Conservation (phyloP, 1,140 invertebrate species). For the Drosophila persimilis region DNA sequence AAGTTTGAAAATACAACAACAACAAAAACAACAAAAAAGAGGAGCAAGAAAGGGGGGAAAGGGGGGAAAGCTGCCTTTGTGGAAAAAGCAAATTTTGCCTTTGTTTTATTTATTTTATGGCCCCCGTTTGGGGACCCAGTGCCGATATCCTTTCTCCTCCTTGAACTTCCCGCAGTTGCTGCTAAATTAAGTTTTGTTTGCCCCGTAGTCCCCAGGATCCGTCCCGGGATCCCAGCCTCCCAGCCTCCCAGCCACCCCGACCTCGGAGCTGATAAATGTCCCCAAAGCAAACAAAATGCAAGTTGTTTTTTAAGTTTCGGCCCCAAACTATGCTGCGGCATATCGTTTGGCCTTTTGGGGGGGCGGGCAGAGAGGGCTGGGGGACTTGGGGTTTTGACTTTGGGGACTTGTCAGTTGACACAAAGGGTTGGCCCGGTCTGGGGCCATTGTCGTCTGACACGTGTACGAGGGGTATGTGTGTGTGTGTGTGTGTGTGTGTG, state of each 20-base stretch:
- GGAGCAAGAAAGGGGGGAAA: slow-evolving; percentile 13
- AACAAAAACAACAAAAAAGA: slow-evolving; percentile 52
- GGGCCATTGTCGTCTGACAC: slow-evolving; percentile 20
- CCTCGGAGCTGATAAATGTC: slow-evolving; percentile 70
- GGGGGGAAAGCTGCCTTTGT: slow-evolving; percentile 9
- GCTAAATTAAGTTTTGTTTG: slow-evolving; percentile 75
- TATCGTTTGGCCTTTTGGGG: slow-evolving; percentile 53
- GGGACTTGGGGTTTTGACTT: slow-evolving; percentile 30
- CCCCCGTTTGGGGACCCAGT: slow-evolving; percentile 60
- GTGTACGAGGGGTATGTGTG: slow-evolving; percentile 1
- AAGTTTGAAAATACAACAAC: slow-evolving; percentile 70
- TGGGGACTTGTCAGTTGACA: slow-evolving; percentile 58
- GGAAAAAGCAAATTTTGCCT: slow-evolving; percentile 39
- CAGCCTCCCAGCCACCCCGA: too few relatives aligned
- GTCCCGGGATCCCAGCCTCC: not conserved
- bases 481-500: not conserved
- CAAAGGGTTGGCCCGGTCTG: slow-evolving; percentile 45
- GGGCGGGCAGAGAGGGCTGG: not conserved
- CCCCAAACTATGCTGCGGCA: slow-evolving; percentile 68
- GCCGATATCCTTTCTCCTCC: slow-evolving; percentile 64
- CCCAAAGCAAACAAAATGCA: slow-evolving; percentile 77
- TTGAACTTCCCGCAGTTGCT: slow-evolving; percentile 71
- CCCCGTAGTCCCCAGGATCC: slow-evolving; percentile 48
- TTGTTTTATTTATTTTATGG: slow-evolving; percentile 79
- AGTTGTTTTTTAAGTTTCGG: slow-evolving; percentile 75